Evolutionary conservation across 2,113 vertebrate species (phyloP), one percentile per base, ranked within the genome.

Genomic region (Cynoglossus semilaevis): DNA sequence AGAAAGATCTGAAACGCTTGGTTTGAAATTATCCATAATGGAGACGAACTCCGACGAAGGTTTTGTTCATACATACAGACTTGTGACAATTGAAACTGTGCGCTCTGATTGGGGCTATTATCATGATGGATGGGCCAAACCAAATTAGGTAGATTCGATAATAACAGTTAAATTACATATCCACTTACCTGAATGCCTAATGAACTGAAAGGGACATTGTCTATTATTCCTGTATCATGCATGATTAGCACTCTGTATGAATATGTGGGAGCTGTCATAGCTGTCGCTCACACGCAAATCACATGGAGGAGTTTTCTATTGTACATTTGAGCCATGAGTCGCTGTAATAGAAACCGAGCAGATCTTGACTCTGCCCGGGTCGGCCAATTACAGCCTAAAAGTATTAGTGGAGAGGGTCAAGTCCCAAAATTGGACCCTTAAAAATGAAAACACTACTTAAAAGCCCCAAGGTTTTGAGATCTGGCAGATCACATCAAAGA

Each of bases 161-260:
- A 87, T 85, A 77, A 82, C 55, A 70, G 62, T 77, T 79, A 78
- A 87, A 87, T 87, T 68, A 76, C 81, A 80, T 70, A 73, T 87
- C 80, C 78, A 81, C 81, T 83, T 85, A 88, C 85, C 82, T 90
- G 71, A 51, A 81, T 77, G 72, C 70, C 74, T 86, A 88, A 87
- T 84, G 82, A 88, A 81, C 71, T 83, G 81, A 85, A 80, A 82
- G 76, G 45, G 61, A 77, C 74, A 55, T 58, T 72, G 72, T 85
- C 78, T 76, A 86, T 83, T 85, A 85, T 83, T 87, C 78, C 79
- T 79, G 68, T 77, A 81, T 74, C 74, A 69, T 76, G 84, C 79
- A 65, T 83, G 76, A 88, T 85, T 85, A 84, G 75, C 72, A 67
- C 68, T 76, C 72, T 79, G 67, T 66, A 58, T 56, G 79, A 77